Evolutionary conservation across 2,888 invertebrate genomes (phyloP).

Genomic region (Cantharis lateralis): DNA sequence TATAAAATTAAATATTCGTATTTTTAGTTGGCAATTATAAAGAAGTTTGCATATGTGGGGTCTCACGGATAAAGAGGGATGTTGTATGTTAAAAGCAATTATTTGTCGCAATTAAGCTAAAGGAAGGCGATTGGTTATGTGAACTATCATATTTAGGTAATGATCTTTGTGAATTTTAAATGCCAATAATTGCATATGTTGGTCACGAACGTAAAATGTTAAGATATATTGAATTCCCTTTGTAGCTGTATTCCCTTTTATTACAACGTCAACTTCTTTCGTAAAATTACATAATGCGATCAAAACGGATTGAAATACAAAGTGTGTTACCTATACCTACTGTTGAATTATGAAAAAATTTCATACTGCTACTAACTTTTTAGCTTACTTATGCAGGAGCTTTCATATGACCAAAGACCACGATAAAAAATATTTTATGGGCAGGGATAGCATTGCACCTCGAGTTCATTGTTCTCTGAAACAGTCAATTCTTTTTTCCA

Average conservation of each 20-base stretch:
- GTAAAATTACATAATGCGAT: neutral
- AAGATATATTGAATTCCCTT: slow-evolving; percentile 5
- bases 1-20: neutral
- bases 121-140: slow-evolving; percentile 13
- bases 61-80: slow-evolving; percentile 13
- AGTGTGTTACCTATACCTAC: neutral
- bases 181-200: slow-evolving; percentile 1
- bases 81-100: slow-evolving; percentile 5
- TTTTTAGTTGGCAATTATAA: neutral
- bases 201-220: slow-evolving; percentile 8
- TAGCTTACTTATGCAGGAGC: neutral
- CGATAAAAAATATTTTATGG: too few species aligned
- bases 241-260: neutral
- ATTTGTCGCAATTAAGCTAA: slow-evolving; percentile 6
- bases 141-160: slow-evolving; percentile 7
- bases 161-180: slow-evolving; percentile 22
- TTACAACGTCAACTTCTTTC: neutral
- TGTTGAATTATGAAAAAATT: neutral
- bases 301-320: neutral
- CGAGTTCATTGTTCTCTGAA: neutral
- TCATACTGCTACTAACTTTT: neutral
- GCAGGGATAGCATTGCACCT: neutral
- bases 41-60: slow-evolving; percentile 6
- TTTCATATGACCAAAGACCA: neutral
- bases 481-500: neutral